Evolutionary conservation across 92 coral and sea anemone species (phyloP).

Genomic region (Umimayanthus kanabou): DNA sequence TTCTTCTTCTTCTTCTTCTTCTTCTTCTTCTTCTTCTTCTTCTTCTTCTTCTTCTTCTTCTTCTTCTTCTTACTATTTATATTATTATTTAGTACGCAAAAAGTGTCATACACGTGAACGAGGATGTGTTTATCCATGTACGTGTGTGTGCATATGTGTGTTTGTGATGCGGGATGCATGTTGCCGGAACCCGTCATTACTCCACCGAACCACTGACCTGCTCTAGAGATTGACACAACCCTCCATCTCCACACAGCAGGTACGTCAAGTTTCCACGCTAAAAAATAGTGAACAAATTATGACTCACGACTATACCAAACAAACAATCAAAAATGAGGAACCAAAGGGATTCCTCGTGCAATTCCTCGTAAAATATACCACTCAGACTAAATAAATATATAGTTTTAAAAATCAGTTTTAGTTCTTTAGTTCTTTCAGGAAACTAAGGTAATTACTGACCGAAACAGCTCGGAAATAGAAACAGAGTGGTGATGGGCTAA

Average conservation of each 20-base stretch:
- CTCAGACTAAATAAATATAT: not conserved
- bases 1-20: too few relatives aligned
- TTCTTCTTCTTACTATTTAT: too few relatives aligned
- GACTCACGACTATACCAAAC: not conserved
- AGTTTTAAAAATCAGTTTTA: too few relatives aligned
- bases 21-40: too few relatives aligned
- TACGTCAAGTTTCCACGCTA: constrained; percentile 93
- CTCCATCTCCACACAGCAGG: constrained; percentile 96
- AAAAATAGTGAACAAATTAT: not conserved
- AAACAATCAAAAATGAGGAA: not conserved
- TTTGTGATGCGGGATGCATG: not conserved
- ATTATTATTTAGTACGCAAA: too few relatives aligned
- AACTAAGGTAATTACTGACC: too few relatives aligned
- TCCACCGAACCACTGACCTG: constrained; percentile 63
- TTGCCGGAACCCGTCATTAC: not conserved
- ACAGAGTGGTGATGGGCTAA: too few relatives aligned
- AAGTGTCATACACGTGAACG: not conserved
- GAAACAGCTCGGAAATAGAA: too few relatives aligned
- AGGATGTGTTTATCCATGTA: not conserved
- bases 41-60: too few relatives aligned
- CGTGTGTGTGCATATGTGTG: not conserved
- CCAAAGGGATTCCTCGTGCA: not conserved
- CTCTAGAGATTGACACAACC: constrained; percentile 92
- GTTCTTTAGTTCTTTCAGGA: not conserved
- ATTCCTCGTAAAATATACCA: too few relatives aligned